Conservation (phyloP, 2,888 invertebrate species). For the Siphlonurus alternatus region DNA sequence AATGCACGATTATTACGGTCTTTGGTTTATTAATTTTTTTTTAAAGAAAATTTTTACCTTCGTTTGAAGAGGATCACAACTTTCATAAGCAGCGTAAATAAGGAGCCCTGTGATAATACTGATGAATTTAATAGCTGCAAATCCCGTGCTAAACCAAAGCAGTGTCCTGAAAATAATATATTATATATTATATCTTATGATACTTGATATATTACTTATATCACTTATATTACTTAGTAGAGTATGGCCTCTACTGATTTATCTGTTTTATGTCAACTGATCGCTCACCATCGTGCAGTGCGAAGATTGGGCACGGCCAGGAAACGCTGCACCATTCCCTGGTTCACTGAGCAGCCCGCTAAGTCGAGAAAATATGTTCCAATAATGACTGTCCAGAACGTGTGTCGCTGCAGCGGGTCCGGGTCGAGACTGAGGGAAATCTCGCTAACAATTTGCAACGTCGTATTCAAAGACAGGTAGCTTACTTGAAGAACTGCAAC, state of each 20-base stretch:
- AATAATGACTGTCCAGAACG: constrained; percentile 1
- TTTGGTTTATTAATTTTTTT: background rate
- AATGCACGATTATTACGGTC: too few relatives aligned
- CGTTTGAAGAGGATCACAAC: constrained; percentile 5
- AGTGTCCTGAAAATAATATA: too few relatives aligned
- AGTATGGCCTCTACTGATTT: too few relatives aligned
- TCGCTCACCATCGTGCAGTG: background rate
- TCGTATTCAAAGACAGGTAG: too few relatives aligned
- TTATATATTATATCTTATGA: too few relatives aligned
- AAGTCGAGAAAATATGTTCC: background rate
- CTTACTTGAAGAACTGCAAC: constrained; percentile 25
- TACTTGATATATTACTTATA: too few relatives aligned
- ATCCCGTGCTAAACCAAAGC: background rate
- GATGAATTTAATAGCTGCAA: background rate
- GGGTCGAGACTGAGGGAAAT: background rate
- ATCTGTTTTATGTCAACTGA: too few relatives aligned
- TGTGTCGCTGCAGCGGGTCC: background rate
- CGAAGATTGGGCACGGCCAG: constrained; percentile 2
- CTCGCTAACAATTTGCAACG: background rate
- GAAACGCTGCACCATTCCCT: constrained; percentile 4
- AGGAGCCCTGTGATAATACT: constrained; percentile 4
- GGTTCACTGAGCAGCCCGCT: background rate
- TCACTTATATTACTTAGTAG: too few relatives aligned
- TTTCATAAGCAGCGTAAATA: constrained; percentile 5
- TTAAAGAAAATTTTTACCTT: background rate